A percentile compares a stretch with the other conserved stretches of the same genome.
Conservation (phyloP, 2,888 invertebrate species). For the Macaria liturata region DNA sequence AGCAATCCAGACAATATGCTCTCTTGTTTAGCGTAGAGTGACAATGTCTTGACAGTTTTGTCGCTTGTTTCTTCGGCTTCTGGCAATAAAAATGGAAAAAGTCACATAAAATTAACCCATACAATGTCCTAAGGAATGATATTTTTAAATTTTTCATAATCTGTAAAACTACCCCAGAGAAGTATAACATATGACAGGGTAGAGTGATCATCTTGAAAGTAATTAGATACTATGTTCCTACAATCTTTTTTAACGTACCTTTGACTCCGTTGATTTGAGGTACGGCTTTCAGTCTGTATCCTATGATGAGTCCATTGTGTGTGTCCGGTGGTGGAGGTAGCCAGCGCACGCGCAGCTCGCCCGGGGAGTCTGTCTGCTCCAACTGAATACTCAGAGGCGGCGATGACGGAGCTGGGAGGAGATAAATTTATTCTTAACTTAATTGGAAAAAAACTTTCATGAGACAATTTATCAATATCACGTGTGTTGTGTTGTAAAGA, state of each 20-base stretch:
- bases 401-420: conserved; percentile 64
- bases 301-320: conserved; percentile 73
- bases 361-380: conserved; percentile 72
- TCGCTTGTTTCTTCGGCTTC: conserved; percentile 70
- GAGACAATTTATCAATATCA: no score
- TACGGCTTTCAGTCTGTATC: conserved; percentile 67
- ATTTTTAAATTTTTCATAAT: no score
- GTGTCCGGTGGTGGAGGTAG: conserved; percentile 73
- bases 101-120: not conserved
- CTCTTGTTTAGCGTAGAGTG: conserved; percentile 75
- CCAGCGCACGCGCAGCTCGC: conserved; percentile 73
- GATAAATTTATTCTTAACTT: no score
- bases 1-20: conserved; percentile 75
- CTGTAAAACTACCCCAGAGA: no score
- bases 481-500: no score
- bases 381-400: conserved; percentile 73
- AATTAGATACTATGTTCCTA: no score
- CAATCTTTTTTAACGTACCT: conserved; percentile 45
- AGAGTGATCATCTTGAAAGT: no score
- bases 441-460: no score
- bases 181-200: no score
- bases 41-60: conserved; percentile 70
- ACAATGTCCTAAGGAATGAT: no score
- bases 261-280: conserved; percentile 69
- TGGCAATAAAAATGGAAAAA: conserved; percentile 27